Conservation (phyloP, 2,113 vertebrate genomes). For the Uria aalge region DNA sequence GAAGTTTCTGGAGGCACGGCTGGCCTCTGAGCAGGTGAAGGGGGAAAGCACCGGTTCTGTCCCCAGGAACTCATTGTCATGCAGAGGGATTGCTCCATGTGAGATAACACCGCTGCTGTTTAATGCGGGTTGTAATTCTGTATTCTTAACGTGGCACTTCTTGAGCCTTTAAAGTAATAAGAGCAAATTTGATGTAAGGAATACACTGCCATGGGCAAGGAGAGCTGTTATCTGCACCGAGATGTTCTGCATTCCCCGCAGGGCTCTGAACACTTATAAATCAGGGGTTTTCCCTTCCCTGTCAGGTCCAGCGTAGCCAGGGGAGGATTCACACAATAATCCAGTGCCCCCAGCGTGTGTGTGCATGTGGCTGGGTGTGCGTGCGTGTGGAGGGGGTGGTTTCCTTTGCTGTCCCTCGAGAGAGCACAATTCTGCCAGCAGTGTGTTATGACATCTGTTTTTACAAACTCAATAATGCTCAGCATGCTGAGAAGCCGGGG, state of each 20-base stretch:
- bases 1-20: neutral
- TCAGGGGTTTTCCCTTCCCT: neutral
- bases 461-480: constrained; percentile 63
- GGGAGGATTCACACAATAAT: neutral
- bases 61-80: neutral
- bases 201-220: fast-evolving
- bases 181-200: neutral
- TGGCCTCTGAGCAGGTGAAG: neutral
- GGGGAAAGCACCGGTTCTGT: neutral
- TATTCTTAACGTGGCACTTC: neutral
- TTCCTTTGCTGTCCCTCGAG: neutral
- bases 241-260: neutral
- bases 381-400: neutral
- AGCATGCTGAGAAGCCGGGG: constrained; percentile 33
- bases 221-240: neutral
- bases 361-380: fast-evolving
- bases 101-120: neutral
- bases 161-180: neutral
- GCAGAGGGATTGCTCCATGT: neutral
- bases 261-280: neutral
- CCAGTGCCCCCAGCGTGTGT: neutral
- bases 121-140: neutral
- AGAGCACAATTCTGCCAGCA: neutral
- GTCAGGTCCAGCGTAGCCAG: neutral
- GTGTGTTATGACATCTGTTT: constrained; percentile 58